Base-by-base conservation (phyloP, 2,888 invertebrate species). In the Drosophila cognata region DNA sequence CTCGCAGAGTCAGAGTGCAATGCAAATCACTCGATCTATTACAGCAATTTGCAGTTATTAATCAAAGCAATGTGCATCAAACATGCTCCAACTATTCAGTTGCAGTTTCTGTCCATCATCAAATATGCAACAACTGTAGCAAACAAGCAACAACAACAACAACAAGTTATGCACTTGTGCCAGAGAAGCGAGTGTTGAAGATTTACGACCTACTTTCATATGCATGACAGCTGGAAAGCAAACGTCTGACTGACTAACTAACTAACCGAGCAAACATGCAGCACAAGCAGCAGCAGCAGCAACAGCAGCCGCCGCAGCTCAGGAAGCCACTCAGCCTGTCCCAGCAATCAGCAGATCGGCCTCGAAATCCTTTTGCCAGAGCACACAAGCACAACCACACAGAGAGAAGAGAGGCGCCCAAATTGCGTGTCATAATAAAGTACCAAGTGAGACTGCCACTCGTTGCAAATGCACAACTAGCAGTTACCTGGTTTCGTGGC, bases 181-280 rank as follows among this genome's bases (percentile, higher is more conserved):
- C 71, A 63, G 69, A 65, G 69, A 57, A 56, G 55, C 62, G 56
- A 79, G 74, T 72, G 75, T 67, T 71, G 64, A 73, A 88, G 89
- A 86, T 87, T 86, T 88, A 86, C 85, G 85, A 86, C 89, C 87
- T 80, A 89, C 84, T 86, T 86, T 84, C 87, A 78, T 89, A 86
- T 86, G 85, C 85, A 88, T 82, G 87, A 84, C 89, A 84, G 89
- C 87, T 86, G 88, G 70, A 71, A 77, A 73, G 64, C 66, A 69
- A 68, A 63, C 61, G 64, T 58, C 56, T 80, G 78, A 82, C 88
- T 88, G 78, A 88, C 83, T 85, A 82, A 88, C 85, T 88, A 80
- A 88, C 85, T 85, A 82, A 88, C 85, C 75, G 67, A 59, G 59
- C 67, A 46, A 55, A 41, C 53, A 56, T 51, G 71, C 58, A 69